Evolutionary conservation across 2,888 invertebrate genomes (phyloP).

Genomic region (Loripinus fragilis): DNA sequence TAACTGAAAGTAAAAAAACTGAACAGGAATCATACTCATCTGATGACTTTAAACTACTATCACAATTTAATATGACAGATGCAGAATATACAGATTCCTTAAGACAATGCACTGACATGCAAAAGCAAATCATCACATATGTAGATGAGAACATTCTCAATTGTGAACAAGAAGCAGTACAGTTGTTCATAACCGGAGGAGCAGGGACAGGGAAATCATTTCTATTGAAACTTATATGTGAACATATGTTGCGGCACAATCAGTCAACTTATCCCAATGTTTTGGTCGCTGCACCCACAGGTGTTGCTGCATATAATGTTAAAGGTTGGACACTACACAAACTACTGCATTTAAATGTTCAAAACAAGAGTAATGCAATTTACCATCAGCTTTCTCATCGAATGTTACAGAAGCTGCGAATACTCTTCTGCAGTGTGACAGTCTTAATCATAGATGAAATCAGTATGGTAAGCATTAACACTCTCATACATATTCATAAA

Average conservation of each 20-base stretch:
- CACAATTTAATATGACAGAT: conserved; percentile 28
- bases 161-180: no score
- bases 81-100: conserved; percentile 8
- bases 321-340: conserved; percentile 26
- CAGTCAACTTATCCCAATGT: conserved; percentile 6
- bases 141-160: no score
- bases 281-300: conserved; percentile 21
- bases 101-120: no score
- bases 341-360: conserved; percentile 6
- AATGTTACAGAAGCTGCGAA: not conserved
- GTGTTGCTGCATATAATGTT: no score
- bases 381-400: not conserved
- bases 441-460: conserved; percentile 21
- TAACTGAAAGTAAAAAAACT: not conserved
- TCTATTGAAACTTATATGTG: conserved; percentile 5
- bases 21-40: not conserved
- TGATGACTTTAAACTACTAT: conserved; percentile 16
- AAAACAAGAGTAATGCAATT: conserved; percentile 13
- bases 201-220: conserved; percentile 23
- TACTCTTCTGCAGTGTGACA: not conserved
- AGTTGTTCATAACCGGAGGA: conserved; percentile 20
- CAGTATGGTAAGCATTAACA: conserved; percentile 21
- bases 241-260: conserved; percentile 17
- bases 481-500: conserved; percentile 21
- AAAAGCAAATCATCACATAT: no score